Evolutionary conservation across 1,140 invertebrate genomes (phyloP), one percentile per base, ranked within the genome.

Genomic region (Triops longicaudatus): DNA sequence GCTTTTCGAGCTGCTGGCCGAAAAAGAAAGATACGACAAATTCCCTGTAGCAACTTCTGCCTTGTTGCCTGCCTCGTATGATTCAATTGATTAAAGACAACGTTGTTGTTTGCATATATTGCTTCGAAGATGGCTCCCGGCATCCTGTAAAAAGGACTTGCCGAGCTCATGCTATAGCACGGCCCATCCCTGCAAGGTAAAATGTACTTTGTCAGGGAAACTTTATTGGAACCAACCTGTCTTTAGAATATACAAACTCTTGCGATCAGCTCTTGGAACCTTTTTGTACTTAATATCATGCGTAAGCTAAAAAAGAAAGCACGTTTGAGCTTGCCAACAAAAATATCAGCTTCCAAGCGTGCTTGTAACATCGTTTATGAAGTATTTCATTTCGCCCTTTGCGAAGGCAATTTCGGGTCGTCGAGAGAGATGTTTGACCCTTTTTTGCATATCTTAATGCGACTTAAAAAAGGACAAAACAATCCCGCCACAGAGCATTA

Each of bases 101-200:
- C 50, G 22, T 63, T 63, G 50, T 63, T 63, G 50, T 63, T 63
- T 63, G 50, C 50, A 63, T 63, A 63, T 63, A 63, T 63, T 63
- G 50, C 50, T 3, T n/a, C 22, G 17, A 22, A 63, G 50, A 63
- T 22, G 14, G 50, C n/a, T 17, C 6, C 17, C 50, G 17, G 14
- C n/a, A 22, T 63, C 50, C 1, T 63, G 5, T 22, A 63, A 6
- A 37, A 37, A 10, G 50, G 17, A 6, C 50, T n/a, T n/a, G 17
- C 17, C 22, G 7, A n/a, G 17, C 50, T 63, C 50, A 14, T 0
- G 10, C 50, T 63, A n/a, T n/a, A n/a, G 17, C 17, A 22, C 2
- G 50, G 50, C 17, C 50, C 50, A 63, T 63, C 14, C 17, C 14
- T n/a, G n/a, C 31, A 63, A 63, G 50, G 50, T 63, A 63, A n/a